Conservation (phyloP, 2,888 invertebrate species). For the Melinaea menophilus region DNA sequence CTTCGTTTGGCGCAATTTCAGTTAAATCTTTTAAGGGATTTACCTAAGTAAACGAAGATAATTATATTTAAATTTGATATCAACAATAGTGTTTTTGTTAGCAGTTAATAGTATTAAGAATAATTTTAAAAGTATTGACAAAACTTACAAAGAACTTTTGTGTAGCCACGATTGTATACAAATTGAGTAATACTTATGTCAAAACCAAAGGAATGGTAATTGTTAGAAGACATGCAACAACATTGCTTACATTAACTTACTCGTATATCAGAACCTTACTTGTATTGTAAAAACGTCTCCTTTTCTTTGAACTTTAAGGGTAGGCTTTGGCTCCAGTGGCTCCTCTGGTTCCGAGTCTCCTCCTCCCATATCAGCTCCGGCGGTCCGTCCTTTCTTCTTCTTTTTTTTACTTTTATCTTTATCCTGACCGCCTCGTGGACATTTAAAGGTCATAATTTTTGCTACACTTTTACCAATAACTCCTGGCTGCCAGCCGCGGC, state of each 20-base stretch:
- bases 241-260: neutral
- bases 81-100: no score
- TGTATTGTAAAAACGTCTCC: slow-evolving; percentile 82
- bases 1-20: slow-evolving; percentile 76
- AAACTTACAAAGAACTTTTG: no score
- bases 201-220: no score
- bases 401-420: slow-evolving; percentile 64
- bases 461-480: slow-evolving; percentile 73
- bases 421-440: slow-evolving; percentile 54
- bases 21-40: slow-evolving; percentile 81
- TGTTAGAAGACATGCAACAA: neutral
- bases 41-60: slow-evolving; percentile 48
- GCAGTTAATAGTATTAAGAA: neutral
- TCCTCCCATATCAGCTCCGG: slow-evolving; percentile 46
- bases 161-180: no score
- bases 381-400: slow-evolving; percentile 51
- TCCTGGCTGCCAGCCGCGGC: slow-evolving; percentile 79
- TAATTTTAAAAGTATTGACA: neutral
- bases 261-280: slow-evolving; percentile 39
- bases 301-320: slow-evolving; percentile 81
- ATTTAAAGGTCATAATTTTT: slow-evolving; percentile 67
- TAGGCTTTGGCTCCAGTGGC: slow-evolving; percentile 77
- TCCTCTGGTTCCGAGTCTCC: slow-evolving; percentile 70
- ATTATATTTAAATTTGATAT: no score
- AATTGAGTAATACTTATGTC: no score